Evolutionary conservation across 2,797 vertebrate genomes (phyloP), one percentile per base, ranked within the genome.

Genomic region (Sus cebifrons): DNA sequence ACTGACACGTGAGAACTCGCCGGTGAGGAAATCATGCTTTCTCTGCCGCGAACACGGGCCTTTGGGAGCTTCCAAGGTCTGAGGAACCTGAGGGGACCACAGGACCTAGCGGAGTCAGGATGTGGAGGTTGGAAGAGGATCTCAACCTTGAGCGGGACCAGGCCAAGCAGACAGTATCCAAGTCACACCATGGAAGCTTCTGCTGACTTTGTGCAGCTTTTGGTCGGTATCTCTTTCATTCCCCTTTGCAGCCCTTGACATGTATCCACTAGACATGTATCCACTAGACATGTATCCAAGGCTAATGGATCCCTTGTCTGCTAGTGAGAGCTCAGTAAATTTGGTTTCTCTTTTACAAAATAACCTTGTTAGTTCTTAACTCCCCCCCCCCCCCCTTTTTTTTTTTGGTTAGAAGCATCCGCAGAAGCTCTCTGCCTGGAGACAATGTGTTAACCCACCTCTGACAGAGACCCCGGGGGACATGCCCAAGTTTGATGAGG

Each of bases 101-200:
- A 27, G 68, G 27, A 36, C 40, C 25, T 65, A 56, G 15, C 17
- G 56, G 85, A 49, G 6, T 11, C 70, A 25, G 71, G 86, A 52
- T 3, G 36, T 0, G 20, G 64, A 32, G 32, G 49, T 67, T 0
- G 0, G n/a, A 14, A 11, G 67, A 85, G 11, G 52, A 18, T 3
- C 29, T 18, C 1, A 15, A 6, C 0, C 2, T 32, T 20, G 64
- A 74, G n/a, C 29, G 21, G 36, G 17, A 13, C 40, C n/a, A 74
- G 92, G 75, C 32, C 32, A 10, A 54, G 52, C 0, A 4, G 15
- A 21, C 23, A 6, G 68, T 21, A 11, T 21, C n/a, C 49, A 12
- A 29, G 27, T 18, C 56, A 14, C 17, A 9, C 4, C 40, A 4
- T 0, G 3, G 64, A 32, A 0, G 1, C n/a, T 25, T 11, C 23